Base-by-base conservation (phyloP, 2,113 vertebrate genomes). In the Silurus asotus region DNA sequence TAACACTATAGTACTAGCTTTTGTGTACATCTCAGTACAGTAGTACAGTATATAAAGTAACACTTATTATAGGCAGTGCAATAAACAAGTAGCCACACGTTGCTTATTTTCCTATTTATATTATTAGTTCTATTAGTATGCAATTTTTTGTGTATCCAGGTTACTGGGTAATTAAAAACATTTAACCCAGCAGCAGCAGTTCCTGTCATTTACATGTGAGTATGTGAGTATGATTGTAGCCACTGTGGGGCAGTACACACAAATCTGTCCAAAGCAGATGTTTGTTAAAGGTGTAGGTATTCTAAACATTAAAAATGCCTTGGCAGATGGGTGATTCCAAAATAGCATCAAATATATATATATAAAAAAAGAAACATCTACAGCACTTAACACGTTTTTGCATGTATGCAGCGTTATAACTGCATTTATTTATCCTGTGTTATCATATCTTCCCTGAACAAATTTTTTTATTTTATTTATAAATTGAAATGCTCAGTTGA, bases 241-340 rank as follows among this genome's bases (percentile, higher is more conserved):
- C 86, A 83, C 86, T 83, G 74, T 20, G 86, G 61, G 86, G 72
- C 86, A 87, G 77, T 69, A 87, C 48, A 87, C 19, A 78, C 72
- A 58, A 69, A 67, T 15, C 25, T 62, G 83, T 64, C 83, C 37
- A 76, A 58, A 58, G 45, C 45, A 84, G 49, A 76, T 23, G 4
- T 53, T 14, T n/a, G 74, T n/a, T 76, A 8, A 74, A 49, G 17
- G 70, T 49, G 17, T 69, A 15, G 37, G 67, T n/a, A 70, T 28
- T 28, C 65, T 28, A 28, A 67, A 28, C n/a, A n/a, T 28, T 69
- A 37, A 7, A n/a, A 25, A 64, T 64, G 3, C n/a, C 25, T 28
- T 75, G 72, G 45, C 72, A 75, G 48, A 23, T 49, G 19, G 8
- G 8, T 74, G 45, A 70, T 25, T 62, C 61, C 61, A 20, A 2